These are phyloP conservation scores for Anguilla japonica DNA, from an alignment of 2,113 vertebrate species.

Conservation along the genomic window DNA sequence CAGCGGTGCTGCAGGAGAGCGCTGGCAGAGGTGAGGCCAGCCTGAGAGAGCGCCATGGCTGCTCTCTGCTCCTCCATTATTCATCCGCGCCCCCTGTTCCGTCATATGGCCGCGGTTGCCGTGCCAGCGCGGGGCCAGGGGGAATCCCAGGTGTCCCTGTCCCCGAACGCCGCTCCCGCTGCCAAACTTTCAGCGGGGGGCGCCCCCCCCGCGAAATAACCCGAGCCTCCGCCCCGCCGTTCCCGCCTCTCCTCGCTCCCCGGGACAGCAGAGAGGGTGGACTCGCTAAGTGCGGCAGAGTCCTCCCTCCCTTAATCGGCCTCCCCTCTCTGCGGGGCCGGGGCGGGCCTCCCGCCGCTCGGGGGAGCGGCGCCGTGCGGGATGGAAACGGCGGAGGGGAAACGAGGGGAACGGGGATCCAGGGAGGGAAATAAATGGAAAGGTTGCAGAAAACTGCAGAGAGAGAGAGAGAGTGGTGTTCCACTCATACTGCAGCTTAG, in stretches of 20 bases:
- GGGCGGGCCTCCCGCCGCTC: background rate
- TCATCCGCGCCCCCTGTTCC: constrained; percentile 40
- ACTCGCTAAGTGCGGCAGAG: background rate
- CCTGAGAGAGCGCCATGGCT: constrained; percentile 4
- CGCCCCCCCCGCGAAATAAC: constrained; percentile 27
- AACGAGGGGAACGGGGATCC: background rate
- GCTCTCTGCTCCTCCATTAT: constrained; percentile 44
- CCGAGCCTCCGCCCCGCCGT: constrained; percentile 12
- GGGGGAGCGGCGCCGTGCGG: background rate
- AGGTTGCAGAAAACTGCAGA: background rate
- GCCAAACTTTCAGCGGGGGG: constrained; percentile 27
- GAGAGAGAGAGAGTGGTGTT: background rate
- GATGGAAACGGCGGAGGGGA: background rate
- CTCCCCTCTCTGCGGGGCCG: background rate
- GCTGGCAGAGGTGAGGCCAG: constrained; percentile 17
- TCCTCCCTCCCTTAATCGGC: background rate
- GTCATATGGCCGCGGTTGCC: constrained; percentile 40
- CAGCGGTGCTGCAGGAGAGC: constrained; percentile 26
- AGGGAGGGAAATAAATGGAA: background rate
- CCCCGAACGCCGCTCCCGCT: constrained; percentile 20
- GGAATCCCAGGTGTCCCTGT: constrained; percentile 44
- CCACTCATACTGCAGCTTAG: background rate
- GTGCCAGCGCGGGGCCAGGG: constrained; percentile 30
- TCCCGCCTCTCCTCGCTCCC: constrained; percentile 8
- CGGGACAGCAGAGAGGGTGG: background rate